phyloP scores from a whole-genome alignment of 2,797 vertebrate species.

The Rhincodon typus region DNA sequence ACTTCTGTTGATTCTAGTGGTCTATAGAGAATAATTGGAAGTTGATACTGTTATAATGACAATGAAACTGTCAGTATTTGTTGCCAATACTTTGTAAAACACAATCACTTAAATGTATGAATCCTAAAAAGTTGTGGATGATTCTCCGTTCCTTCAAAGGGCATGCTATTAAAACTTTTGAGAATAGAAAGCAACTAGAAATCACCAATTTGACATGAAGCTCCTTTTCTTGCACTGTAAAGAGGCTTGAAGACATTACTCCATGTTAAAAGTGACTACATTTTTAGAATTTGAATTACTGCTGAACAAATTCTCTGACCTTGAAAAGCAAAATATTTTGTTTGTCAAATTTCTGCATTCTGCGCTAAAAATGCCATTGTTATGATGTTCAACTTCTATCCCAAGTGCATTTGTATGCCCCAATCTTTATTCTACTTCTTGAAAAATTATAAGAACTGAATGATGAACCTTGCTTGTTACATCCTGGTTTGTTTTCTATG shows the following conservation, averaged over 20 bases:
- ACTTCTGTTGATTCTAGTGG: not conserved
- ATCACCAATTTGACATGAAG: not conserved
- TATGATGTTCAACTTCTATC: not conserved
- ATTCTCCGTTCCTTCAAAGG: not conserved
- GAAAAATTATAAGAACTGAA: not conserved
- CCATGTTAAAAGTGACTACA: not conserved
- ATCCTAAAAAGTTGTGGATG: not conserved
- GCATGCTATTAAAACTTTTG: not conserved
- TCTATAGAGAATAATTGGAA: not conserved
- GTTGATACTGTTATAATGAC: not conserved
- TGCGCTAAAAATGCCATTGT: not conserved
- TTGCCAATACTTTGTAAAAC: not conserved
- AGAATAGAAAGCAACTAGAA: not conserved
- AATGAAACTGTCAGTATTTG: not conserved
- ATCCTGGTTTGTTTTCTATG: not conserved
- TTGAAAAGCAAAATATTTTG: not conserved
- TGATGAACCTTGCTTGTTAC: not conserved
- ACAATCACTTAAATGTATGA: not conserved
- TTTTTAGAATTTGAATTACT: not conserved
- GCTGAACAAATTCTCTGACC: not conserved
- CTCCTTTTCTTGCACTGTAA: not conserved
- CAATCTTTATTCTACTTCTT: not conserved
- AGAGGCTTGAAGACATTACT: not conserved
- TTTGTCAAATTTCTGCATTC: not conserved
- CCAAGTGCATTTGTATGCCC: not conserved